A percentile compares a stretch with the other conserved stretches of the same genome.
These are phyloP conservation scores for Lordiphosa mommai DNA, from an alignment of 1,140 invertebrate species.

Conservation along the genomic window DNA sequence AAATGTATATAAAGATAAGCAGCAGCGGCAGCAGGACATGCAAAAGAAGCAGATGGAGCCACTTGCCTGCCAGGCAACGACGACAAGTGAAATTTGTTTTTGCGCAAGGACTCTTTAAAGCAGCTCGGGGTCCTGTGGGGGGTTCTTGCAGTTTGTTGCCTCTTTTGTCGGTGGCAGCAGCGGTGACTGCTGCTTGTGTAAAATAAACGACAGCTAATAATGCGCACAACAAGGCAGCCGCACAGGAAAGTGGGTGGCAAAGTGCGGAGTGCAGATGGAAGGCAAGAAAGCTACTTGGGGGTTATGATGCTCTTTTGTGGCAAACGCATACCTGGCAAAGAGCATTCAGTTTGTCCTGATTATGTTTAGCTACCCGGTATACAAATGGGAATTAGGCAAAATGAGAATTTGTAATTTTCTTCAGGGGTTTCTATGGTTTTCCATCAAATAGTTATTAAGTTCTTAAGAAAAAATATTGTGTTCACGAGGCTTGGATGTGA, in stretches of 20 bases:
- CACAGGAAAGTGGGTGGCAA: slow-evolving; percentile 7
- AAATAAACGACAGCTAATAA: slow-evolving; percentile 77
- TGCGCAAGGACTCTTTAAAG: slow-evolving; percentile 29
- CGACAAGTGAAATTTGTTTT: slow-evolving; percentile 68
- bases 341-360: not conserved
- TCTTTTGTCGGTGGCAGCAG: slow-evolving; percentile 1
- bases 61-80: slow-evolving; percentile 39
- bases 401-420: no score
- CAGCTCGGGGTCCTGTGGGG: slow-evolving; percentile 16
- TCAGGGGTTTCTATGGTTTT: no score
- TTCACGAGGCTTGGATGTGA: no score
- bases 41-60: slow-evolving; percentile 10
- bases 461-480: no score
- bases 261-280: slow-evolving; percentile 5
- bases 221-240: slow-evolving; percentile 59
- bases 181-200: slow-evolving; percentile 42
- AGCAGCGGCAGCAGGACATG: slow-evolving; percentile 13
- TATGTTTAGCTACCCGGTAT: not conserved
- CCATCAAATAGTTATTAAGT: no score
- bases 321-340: slow-evolving; percentile 5
- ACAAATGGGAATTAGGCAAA: no score
- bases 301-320: slow-evolving; percentile 5
- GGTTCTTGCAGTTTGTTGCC: slow-evolving; percentile 13
- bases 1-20: slow-evolving; percentile 67
- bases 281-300: slow-evolving; percentile 38